Evolutionary conservation across 2,113 vertebrate species (phyloP).

Genomic region (Pseudorhombus dupliciocellatus): DNA sequence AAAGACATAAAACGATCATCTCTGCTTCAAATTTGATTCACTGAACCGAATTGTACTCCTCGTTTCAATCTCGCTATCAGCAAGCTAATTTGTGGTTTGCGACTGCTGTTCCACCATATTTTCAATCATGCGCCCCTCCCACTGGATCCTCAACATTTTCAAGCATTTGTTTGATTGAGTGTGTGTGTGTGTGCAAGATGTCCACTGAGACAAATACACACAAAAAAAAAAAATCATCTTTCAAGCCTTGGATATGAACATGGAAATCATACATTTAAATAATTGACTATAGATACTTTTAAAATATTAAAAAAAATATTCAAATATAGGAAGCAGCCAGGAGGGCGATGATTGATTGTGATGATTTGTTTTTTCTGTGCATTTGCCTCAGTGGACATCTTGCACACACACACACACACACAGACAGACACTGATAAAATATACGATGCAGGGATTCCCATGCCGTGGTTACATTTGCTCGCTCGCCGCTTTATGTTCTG

Average conservation of each 20-base stretch:
- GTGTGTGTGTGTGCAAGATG: not conserved
- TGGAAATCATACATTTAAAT: not conserved
- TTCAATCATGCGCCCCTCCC: not conserved
- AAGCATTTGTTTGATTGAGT: not conserved
- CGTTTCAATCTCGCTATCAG: not conserved
- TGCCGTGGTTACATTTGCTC: constrained; percentile 15
- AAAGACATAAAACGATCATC: not conserved
- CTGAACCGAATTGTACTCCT: not conserved
- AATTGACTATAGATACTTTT: not conserved
- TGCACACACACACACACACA: not conserved
- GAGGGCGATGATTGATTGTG: too few relatives aligned
- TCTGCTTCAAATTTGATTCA: not conserved
- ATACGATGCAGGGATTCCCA: constrained; percentile 14
- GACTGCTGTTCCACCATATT: not conserved
- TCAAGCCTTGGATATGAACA: not conserved
- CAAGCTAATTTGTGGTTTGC: constrained; percentile 3
- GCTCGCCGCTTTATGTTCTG: constrained; percentile 19
- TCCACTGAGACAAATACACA: too few relatives aligned
- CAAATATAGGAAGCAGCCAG: too few relatives aligned
- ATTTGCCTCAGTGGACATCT: too few relatives aligned
- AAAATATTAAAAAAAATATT: too few relatives aligned
- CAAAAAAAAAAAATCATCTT: too few relatives aligned
- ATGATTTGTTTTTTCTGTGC: not conserved
- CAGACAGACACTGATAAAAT: constrained; percentile 6
- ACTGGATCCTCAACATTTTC: not conserved